These are phyloP conservation scores for Stigmatopora nigra DNA, from an alignment of 2,113 vertebrate genomes.

Conservation along the genomic window DNA sequence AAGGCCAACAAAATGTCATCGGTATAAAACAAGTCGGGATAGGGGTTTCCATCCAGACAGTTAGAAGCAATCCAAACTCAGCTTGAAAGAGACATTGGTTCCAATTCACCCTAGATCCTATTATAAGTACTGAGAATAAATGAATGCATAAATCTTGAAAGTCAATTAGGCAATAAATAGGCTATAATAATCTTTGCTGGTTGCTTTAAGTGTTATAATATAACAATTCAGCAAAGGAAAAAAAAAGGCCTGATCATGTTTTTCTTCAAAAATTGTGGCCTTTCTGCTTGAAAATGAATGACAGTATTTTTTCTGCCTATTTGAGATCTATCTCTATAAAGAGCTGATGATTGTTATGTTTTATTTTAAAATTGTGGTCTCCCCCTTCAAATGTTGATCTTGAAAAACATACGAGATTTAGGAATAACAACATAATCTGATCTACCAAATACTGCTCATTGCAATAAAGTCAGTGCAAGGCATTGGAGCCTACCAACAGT, in stretches of 20 bases:
- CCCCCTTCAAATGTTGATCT: not conserved
- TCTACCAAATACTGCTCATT: conserved; percentile 12
- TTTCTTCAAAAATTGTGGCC: too few species aligned
- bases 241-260: not conserved
- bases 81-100: too few species aligned
- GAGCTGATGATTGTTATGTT: not conserved
- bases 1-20: too few species aligned
- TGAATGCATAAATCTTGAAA: not conserved
- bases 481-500: conserved; percentile 44
- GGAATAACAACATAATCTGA: conserved; percentile 5
- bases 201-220: not conserved
- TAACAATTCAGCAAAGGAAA: not conserved
- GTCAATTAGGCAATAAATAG: not conserved
- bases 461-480: conserved; percentile 15
- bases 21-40: too few species aligned
- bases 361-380: not conserved
- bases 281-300: too few species aligned
- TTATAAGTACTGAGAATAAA: not conserved
- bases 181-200: not conserved
- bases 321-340: too few species aligned
- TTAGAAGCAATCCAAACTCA: too few species aligned
- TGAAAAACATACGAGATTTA: not conserved
- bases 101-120: not conserved
- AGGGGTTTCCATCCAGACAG: too few species aligned
- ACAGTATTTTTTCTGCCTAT: too few species aligned